A percentile compares a stretch with the other conserved stretches of the same genome.
Conservation (phyloP, 2,797 vertebrate genomes). For the Syncerus caffer region DNA sequence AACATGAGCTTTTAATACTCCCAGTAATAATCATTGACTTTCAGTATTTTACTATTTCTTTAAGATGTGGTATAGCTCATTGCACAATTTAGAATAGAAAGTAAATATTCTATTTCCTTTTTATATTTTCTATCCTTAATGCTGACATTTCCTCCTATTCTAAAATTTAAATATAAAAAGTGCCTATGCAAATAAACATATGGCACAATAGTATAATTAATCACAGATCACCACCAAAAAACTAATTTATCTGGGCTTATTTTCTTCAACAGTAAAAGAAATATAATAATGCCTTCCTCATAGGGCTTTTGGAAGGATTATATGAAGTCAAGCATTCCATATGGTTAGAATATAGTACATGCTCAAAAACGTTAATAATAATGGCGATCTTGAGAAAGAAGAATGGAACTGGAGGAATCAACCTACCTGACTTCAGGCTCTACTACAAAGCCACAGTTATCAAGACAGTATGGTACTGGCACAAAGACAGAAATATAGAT, state of each 20-base stretch:
- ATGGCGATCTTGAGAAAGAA: too few relatives aligned
- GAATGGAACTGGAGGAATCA: too few relatives aligned
- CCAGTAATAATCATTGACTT: not conserved
- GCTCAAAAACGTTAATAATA: not conserved
- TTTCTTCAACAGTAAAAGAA: not conserved
- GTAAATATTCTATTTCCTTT: not conserved
- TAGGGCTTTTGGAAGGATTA: not conserved
- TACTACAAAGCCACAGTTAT: too few relatives aligned
- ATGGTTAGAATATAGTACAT: not conserved
- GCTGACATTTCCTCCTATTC: not conserved
- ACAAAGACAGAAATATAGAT: too few relatives aligned
- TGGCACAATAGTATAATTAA: too few relatives aligned
- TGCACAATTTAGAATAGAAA: not conserved
- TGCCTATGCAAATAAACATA: not conserved
- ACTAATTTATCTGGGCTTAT: not conserved
- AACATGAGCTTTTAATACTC: not conserved
- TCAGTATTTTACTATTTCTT: not conserved
- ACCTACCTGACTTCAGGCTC: too few relatives aligned
- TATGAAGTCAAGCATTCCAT: not conserved
- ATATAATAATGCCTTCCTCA: not conserved
- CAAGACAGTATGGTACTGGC: too few relatives aligned
- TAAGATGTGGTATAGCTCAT: not conserved
- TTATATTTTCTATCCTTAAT: not conserved
- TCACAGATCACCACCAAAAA: not conserved
- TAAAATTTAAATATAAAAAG: not conserved